Base-by-base conservation (phyloP, 2,797 vertebrate species). In the Pantherophis vulpinus region DNA sequence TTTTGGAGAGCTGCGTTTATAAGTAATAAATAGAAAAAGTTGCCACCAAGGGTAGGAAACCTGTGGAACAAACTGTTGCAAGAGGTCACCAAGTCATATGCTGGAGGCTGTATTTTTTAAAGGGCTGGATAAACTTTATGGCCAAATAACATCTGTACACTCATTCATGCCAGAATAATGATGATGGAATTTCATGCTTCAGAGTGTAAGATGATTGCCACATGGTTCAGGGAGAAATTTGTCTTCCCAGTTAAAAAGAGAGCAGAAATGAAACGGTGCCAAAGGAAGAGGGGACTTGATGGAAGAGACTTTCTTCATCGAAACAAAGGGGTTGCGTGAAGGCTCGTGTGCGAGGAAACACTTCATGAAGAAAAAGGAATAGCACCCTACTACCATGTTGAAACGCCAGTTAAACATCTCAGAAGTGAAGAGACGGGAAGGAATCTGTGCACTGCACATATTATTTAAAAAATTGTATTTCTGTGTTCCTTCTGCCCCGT, bases 151-250 rank as follows among this genome's bases (percentile, higher is more conserved):
- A 97, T 96, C 97, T 97, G 97, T 96, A 97, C 90, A 96, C 95
- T 94, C 95, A 95, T 94, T 95, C 96, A 97, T 95, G 95, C 96
- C 96, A 95, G 96, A 95, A 96, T 97, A 97, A 97, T 96, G 96
- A 96, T 97, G 96, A 97, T 97, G 97, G 96, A 97, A 97, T 97
- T 97, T 97, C 97, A 96, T 97, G 96, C 97, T 96, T 96, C 95
- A 97, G 95, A 95, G 96, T 97, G 96, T 97, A 96, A 97, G 97
- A 97, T 97, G 96, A 97, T 97, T 97, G 95, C 96, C 96, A 96
- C 96, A 97, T 97, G 95, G 96, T 95, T 97, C 95, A 96, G 94
- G 95, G 95, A 96, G 94, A 91, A 95, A 91, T 95, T 95, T 96
- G 96, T 86, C 95, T 92, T 96, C 90, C 70, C 92, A 94, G 95